Evolutionary conservation across 2,113 vertebrate species (phyloP).

Genomic region (Rhinoderma darwinii): DNA sequence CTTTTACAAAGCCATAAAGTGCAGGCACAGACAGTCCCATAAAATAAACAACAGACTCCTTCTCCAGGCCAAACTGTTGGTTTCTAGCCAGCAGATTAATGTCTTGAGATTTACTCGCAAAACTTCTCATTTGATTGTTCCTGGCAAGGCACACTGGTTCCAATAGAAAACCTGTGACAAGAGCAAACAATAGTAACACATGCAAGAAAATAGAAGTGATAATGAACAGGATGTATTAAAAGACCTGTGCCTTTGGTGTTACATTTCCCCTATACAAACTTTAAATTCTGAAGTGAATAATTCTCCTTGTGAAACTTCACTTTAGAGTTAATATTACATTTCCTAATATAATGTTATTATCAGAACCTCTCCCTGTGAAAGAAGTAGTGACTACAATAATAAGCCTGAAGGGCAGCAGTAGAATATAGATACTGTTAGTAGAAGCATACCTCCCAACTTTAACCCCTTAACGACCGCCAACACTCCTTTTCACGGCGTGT

Average conservation of each 20-base stretch:
- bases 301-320: neutral
- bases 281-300: too few relatives aligned
- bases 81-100: constrained; percentile 22
- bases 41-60: constrained; percentile 24
- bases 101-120: constrained; percentile 26
- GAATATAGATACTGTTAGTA: too few relatives aligned
- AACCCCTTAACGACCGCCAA: too few relatives aligned
- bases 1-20: constrained; percentile 3
- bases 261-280: neutral
- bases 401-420: too few relatives aligned
- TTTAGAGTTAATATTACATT: neutral
- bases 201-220: neutral
- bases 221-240: neutral
- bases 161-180: neutral
- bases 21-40: constrained; percentile 13
- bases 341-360: neutral
- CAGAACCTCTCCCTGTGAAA: neutral
- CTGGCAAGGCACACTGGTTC: neutral
- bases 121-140: constrained; percentile 4
- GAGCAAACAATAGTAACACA: constrained; percentile 15
- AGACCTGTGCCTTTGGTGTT: neutral
- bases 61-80: constrained; percentile 13
- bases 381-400: too few relatives aligned
- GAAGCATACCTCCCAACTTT: too few relatives aligned
- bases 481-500: too few relatives aligned